Evolutionary conservation across 2,888 invertebrate genomes (phyloP), one percentile per base, ranked within the genome.

Genomic region (Agrenia bidenticulata): DNA sequence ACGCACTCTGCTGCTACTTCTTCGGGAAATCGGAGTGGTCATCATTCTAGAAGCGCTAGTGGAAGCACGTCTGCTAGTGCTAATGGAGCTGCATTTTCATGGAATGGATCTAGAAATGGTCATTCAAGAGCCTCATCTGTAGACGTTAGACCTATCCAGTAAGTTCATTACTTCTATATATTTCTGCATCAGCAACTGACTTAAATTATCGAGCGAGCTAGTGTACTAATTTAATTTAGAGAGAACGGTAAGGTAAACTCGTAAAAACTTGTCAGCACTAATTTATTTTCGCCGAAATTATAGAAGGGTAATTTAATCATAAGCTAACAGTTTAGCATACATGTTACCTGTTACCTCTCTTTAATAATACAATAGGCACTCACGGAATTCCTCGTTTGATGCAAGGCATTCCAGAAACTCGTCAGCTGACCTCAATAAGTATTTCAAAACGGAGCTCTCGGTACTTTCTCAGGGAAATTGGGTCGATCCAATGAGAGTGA

Each of bases 401-500:
- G 80, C 89, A 67, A 82, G 89, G 66, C 89, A 90, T 78, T 84
- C 86, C 1, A 82, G 89, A 67, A 89, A 88, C 77, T 89, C 87
- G 17, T 89, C 88, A 0, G 89, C 88, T 2, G 89, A 89, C 80
- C 81, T 89, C 50, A 89, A 88, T 79, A 89, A 88, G 78, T 80
- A 85, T 19, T 85, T 88, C 67, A 84, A 86, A 73, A 88, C 87
- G 76, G 89, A 89, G 77, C 83, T 89, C 27, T 86, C 88, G 11
- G 78, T 88, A 27, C 85, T 89, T n/a, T 88, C 70, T 1, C 69
- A 73, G 58, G 68, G 63, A 11, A 69, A 56, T 59, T 92, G 92
- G 90, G 85, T 89, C 5, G 93, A 94, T 80, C 92, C 90, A 50
- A 80, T 92, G 78, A 85, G 93, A 77, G 94, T 95, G 42, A 90